These are phyloP conservation scores for Leptestheria dahalacensis DNA, from an alignment of 1,140 invertebrate species.

Conservation along the genomic window DNA sequence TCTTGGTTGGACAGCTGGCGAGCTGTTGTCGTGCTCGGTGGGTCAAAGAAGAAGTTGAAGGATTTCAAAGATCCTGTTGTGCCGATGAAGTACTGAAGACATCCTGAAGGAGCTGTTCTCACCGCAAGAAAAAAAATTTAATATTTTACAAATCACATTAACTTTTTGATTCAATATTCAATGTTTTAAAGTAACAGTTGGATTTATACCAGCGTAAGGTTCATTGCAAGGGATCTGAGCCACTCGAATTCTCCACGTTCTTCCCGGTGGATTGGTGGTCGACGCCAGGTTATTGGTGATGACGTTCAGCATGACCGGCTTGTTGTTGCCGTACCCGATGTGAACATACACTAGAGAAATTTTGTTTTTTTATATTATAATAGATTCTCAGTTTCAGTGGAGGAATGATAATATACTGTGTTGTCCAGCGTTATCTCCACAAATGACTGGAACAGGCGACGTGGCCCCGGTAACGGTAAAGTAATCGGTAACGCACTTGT, in stretches of 20 bases:
- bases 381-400: not conserved
- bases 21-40: constrained; percentile 16
- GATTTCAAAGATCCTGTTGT: constrained; percentile 22
- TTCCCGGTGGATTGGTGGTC: not conserved
- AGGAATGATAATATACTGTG: constrained; percentile 20
- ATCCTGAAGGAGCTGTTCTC: constrained; percentile 16
- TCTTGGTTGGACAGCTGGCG: constrained; percentile 23
- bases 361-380: no score
- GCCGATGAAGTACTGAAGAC: constrained; percentile 23
- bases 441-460: constrained; percentile 22
- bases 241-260: constrained; percentile 14
- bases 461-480: constrained; percentile 21
- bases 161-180: no score
- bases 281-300: constrained; percentile 8
- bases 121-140: not conserved
- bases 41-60: constrained; percentile 23
- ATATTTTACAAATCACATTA: no score
- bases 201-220: constrained; percentile 9
- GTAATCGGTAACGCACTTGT: constrained; percentile 22
- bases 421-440: constrained; percentile 24
- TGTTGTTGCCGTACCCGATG: constrained; percentile 13
- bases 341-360: constrained; percentile 16
- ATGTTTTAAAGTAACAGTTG: constrained; percentile 1
- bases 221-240: constrained; percentile 15
- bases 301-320: constrained; percentile 10